A percentile compares a stretch with the other conserved stretches of the same genome.
phyloP scores from a whole-genome alignment of 2,888 invertebrate species.

The Timandra comae region DNA sequence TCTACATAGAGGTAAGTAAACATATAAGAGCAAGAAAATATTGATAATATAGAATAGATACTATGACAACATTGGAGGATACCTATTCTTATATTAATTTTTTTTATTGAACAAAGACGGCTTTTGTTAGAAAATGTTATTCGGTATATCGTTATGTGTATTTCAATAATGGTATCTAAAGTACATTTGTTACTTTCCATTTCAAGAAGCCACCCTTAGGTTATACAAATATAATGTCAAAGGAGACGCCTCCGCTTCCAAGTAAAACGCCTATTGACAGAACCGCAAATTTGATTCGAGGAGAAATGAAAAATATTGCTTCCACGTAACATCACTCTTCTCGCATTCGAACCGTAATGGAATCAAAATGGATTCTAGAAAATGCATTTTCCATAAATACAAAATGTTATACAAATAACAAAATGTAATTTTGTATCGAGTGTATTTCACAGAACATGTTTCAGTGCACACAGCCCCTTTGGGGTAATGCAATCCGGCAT shows the following conservation, averaged over 20 bases:
- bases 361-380: constrained; percentile 39
- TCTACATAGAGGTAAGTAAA: too few species aligned
- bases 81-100: too few species aligned
- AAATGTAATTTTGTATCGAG: constrained; percentile 37
- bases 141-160: too few species aligned
- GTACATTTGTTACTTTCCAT: constrained; percentile 8
- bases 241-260: constrained; percentile 24
- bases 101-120: too few species aligned
- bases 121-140: too few species aligned
- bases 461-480: constrained; percentile 22
- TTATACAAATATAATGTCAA: constrained; percentile 30
- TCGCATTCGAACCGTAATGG: constrained; percentile 52
- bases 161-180: too few species aligned
- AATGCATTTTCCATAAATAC: constrained; percentile 27
- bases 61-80: too few species aligned
- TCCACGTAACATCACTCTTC: constrained; percentile 42
- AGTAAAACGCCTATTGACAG: constrained; percentile 40
- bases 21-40: too few species aligned
- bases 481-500: constrained; percentile 39
- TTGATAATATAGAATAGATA: too few species aligned
- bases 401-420: constrained; percentile 32
- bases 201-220: constrained; percentile 11
- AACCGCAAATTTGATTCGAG: constrained; percentile 53
- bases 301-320: constrained; percentile 57
- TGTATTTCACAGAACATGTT: constrained; percentile 27